Evolutionary conservation across 2,113 vertebrate species (phyloP).

Genomic region (Malurus elegans): DNA sequence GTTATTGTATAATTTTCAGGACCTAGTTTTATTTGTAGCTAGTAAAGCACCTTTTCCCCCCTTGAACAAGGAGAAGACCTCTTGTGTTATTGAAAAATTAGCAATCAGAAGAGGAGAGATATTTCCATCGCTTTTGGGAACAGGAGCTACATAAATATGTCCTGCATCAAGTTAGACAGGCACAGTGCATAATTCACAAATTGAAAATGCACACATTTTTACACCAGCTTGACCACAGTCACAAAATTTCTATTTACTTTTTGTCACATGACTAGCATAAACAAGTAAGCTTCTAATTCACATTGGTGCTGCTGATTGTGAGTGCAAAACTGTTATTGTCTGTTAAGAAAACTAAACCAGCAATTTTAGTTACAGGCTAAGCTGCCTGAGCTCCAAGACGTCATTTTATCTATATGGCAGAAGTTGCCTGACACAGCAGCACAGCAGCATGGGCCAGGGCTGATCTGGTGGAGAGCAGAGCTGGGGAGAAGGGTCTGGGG

Average conservation of each 20-base stretch:
- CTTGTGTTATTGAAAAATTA: not conserved
- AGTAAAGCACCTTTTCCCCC: not conserved
- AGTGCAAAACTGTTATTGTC: not conserved
- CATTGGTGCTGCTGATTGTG: fast-evolving
- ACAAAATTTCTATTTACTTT: not conserved
- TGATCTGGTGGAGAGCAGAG: not conserved
- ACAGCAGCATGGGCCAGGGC: no score
- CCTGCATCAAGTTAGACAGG: not conserved
- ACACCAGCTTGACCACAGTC: not conserved
- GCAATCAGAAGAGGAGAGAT: not conserved
- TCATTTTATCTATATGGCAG: not conserved
- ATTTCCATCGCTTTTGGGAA: not conserved
- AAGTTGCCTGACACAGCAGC: not conserved
- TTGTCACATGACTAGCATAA: not conserved
- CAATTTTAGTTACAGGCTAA: not conserved
- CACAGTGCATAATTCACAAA: not conserved
- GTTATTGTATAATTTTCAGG: not conserved
- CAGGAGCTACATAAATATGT: not conserved
- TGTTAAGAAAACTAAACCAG: not conserved
- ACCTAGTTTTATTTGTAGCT: not conserved
- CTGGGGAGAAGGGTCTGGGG: not conserved
- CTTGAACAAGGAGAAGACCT: not conserved
- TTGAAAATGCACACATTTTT: not conserved
- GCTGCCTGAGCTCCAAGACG: not conserved
- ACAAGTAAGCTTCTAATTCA: not conserved